Conservation (phyloP, 1,140 invertebrate genomes). For the Hesperophylax magnus region DNA sequence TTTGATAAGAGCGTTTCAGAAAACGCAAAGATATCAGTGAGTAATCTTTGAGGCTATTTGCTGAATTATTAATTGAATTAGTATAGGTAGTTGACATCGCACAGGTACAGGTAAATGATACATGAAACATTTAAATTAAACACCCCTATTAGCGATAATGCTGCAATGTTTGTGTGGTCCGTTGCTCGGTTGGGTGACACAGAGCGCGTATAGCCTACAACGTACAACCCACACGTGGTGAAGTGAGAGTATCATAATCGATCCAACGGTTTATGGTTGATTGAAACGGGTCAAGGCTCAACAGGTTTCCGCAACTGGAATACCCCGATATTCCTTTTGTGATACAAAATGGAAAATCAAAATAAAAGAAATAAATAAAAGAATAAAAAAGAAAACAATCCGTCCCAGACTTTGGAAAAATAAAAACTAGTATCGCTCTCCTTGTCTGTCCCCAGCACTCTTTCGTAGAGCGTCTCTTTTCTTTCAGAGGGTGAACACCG, state of each 20-base stretch:
- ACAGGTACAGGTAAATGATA: too few relatives aligned
- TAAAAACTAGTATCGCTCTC: slow-evolving; percentile 51
- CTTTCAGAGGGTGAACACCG: slow-evolving; percentile 25
- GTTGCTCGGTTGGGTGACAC: too few relatives aligned
- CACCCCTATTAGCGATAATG: too few relatives aligned
- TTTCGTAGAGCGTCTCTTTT: slow-evolving; percentile 50
- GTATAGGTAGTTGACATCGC: too few relatives aligned
- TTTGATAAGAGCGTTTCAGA: too few relatives aligned
- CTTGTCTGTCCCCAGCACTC: slow-evolving; percentile 38
- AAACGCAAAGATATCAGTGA: too few relatives aligned
- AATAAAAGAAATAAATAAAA: slow-evolving; percentile 50
- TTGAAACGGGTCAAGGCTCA: slow-evolving; percentile 58
- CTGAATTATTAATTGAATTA: too few relatives aligned
- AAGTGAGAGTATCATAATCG: slow-evolving; percentile 48
- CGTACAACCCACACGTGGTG: slow-evolving; percentile 14
- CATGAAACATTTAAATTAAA: too few relatives aligned
- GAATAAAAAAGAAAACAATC: slow-evolving; percentile 52
- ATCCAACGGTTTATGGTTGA: slow-evolving; percentile 54
- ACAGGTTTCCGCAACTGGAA: slow-evolving; percentile 44
- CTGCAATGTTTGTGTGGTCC: too few relatives aligned
- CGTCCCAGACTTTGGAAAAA: slow-evolving; percentile 54
- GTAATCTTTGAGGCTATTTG: too few relatives aligned
- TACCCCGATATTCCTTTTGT: slow-evolving; percentile 54
- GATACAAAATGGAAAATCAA: slow-evolving; percentile 50
- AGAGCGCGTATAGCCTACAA: too few relatives aligned